These are phyloP conservation scores for Crypturellus undulatus DNA, from an alignment of 2,113 vertebrate species.

Conservation along the genomic window DNA sequence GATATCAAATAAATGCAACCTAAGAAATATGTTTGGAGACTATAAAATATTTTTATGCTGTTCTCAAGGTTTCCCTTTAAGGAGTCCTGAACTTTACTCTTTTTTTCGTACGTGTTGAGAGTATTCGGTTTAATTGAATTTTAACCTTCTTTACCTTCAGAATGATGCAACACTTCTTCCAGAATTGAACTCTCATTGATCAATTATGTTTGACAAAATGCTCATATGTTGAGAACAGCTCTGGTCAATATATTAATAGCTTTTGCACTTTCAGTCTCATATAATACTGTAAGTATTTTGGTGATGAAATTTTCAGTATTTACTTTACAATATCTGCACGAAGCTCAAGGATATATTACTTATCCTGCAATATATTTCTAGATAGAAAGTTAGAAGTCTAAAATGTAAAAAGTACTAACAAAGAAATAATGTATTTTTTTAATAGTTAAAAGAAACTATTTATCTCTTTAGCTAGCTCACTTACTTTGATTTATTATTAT, in stretches of 20 bases:
- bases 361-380: background rate
- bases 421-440: background rate
- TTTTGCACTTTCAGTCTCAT: background rate
- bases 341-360: background rate
- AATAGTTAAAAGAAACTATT: background rate
- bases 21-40: background rate
- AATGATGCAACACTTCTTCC: conserved; percentile 32
- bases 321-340: background rate
- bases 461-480: background rate
- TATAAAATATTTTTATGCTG: background rate
- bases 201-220: conserved; percentile 38
- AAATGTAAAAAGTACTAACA: background rate
- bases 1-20: background rate
- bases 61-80: background rate
- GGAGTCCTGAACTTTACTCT: background rate
- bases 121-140: background rate
- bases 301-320: background rate
- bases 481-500: background rate
- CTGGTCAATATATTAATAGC: background rate
- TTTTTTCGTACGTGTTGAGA: background rate
- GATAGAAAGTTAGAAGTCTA: background rate
- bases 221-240: conserved; percentile 6
- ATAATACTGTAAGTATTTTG: background rate
- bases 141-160: conserved; percentile 21
- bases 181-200: background rate